These are phyloP conservation scores for Subacronicta megacephala DNA, from an alignment of 2,888 invertebrate species.

Conservation along the genomic window DNA sequence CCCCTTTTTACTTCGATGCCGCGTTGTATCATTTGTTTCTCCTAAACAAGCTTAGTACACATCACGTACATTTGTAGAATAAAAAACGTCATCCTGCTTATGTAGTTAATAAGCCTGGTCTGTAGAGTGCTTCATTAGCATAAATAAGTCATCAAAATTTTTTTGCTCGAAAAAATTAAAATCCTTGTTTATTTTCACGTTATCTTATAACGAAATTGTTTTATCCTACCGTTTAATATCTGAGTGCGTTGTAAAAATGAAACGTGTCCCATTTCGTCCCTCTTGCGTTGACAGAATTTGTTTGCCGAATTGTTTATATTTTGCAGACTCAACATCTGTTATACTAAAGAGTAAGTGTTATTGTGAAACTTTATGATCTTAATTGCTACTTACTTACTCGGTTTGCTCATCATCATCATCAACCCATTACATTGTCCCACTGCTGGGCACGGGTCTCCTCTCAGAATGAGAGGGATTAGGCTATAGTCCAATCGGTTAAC, in stretches of 20 bases:
- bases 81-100: too few species aligned
- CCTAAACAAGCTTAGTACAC: too few species aligned
- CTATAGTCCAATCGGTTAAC: too few species aligned
- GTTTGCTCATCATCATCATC: too few species aligned
- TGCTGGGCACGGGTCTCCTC: too few species aligned
- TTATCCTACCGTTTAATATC: constrained; percentile 21
- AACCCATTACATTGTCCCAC: too few species aligned
- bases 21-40: too few species aligned
- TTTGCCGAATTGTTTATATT: constrained; percentile 18
- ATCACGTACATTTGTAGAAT: too few species aligned
- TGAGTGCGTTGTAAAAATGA: constrained; percentile 46
- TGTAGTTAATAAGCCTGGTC: too few species aligned
- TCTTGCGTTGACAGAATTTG: constrained; percentile 8
- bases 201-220: constrained; percentile 28
- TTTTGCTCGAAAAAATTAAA: background rate
- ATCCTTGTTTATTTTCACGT: constrained; percentile 2
- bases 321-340: constrained; percentile 10
- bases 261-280: constrained; percentile 27
- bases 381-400: background rate
- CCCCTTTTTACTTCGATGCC: too few species aligned
- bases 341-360: background rate
- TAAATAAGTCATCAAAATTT: background rate
- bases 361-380: constrained; percentile 5
- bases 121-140: background rate
- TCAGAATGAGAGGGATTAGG: too few species aligned